These are phyloP conservation scores for Mechanitis mazaeus DNA, from an alignment of 2,888 invertebrate species.

Conservation along the genomic window DNA sequence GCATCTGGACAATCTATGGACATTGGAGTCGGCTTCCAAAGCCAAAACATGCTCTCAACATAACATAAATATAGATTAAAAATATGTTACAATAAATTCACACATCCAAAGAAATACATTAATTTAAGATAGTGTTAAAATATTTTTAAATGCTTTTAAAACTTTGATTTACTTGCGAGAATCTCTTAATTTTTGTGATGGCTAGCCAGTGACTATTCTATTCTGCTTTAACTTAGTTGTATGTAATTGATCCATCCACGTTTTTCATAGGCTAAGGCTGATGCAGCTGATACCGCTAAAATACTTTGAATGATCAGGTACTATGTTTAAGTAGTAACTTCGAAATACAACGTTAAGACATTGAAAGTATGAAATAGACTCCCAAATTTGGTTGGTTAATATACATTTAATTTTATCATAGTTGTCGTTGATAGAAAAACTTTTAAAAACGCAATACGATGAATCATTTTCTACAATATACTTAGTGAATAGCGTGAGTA, in stretches of 20 bases:
- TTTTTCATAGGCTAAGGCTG: constrained; percentile 41
- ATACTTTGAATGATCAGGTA: background rate
- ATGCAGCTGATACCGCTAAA: constrained; percentile 20
- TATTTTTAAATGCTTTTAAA: constrained; percentile 22
- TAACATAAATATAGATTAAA: constrained; percentile 43
- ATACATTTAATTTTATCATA: background rate
- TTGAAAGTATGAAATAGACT: background rate
- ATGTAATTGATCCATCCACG: constrained; percentile 67
- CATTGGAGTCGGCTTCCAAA: constrained; percentile 48
- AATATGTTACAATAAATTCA: constrained; percentile 26
- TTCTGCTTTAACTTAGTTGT: constrained; percentile 48
- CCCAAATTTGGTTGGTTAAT: background rate
- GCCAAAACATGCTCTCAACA: constrained; percentile 58
- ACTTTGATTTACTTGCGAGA: constrained; percentile 27
- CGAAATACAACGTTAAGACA: background rate
- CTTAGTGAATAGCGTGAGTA: constrained; percentile 2
- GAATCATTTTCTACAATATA: background rate
- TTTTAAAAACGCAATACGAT: background rate
- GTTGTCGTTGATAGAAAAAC: background rate
- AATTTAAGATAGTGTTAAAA: constrained; percentile 28
- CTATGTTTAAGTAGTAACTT: constrained; percentile 4
- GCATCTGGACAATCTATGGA: constrained; percentile 73
- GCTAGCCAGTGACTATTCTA: constrained; percentile 51
- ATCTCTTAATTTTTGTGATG: constrained; percentile 33
- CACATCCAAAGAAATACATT: constrained; percentile 47